Percentiles rank a stretch among this genome's conserved stretches.
phyloP scores from a whole-genome alignment of 1,140 invertebrate species.

The Meloidogyne hapla region DNA sequence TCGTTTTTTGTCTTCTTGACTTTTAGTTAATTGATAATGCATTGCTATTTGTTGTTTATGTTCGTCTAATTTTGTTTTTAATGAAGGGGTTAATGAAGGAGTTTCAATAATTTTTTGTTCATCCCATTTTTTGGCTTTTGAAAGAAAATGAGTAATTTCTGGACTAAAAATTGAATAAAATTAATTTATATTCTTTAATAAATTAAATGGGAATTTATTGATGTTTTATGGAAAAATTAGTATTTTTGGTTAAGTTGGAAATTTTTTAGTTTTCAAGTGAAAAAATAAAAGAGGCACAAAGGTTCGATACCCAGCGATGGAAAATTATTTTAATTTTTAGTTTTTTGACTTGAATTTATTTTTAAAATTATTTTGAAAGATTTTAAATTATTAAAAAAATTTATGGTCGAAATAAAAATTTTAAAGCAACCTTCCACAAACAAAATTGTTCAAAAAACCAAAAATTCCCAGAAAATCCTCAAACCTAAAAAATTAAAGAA shows the following conservation, averaged over 20 bases:
- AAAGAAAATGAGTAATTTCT: background rate
- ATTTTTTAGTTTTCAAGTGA: background rate
- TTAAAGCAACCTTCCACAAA: too few relatives aligned
- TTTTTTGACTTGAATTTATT: background rate
- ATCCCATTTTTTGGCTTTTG: background rate
- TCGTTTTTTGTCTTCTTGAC: background rate
- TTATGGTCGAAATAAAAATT: too few relatives aligned
- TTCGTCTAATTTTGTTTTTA: background rate
- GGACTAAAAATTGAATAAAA: background rate
- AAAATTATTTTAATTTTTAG: background rate
- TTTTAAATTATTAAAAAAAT: too few relatives aligned
- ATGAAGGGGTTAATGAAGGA: background rate
- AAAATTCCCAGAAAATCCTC: too few relatives aligned
- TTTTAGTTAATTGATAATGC: background rate
- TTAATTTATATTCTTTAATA: background rate
- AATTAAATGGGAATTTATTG: too few relatives aligned
- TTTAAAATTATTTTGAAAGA: too few relatives aligned
- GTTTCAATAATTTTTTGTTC: slow-evolving; percentile 9
- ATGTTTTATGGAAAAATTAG: too few relatives aligned
- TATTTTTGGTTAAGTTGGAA: background rate
- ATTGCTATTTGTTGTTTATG: background rate
- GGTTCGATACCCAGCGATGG: background rate
- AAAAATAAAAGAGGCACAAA: background rate
- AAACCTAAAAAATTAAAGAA: slow-evolving; percentile 8
- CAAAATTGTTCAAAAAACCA: too few relatives aligned